A percentile compares a stretch with the other conserved stretches of the same genome.
Conservation (phyloP, 2,888 invertebrate species). For the Torymus texanus region DNA sequence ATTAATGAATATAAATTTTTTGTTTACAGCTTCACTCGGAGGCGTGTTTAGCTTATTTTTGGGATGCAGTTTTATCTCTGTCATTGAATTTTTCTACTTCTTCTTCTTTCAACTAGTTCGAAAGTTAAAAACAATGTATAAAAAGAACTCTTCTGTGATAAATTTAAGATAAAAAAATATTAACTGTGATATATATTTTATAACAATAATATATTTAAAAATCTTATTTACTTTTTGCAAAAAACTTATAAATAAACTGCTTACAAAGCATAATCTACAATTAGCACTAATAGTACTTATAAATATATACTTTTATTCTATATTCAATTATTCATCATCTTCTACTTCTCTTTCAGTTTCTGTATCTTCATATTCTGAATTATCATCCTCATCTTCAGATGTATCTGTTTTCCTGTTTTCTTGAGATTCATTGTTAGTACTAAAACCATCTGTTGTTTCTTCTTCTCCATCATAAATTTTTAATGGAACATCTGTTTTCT, state of each 20-base stretch:
- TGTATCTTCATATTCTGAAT: conserved; percentile 22
- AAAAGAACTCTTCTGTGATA: conserved; percentile 35
- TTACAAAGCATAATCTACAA: conserved; percentile 6
- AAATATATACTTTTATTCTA: conserved; percentile 14
- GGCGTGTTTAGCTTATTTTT: conserved; percentile 75
- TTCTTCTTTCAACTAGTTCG: conserved; percentile 59
- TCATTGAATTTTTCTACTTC: conserved; percentile 74
- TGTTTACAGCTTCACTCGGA: conserved; percentile 74
- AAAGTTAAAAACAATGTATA: conserved; percentile 53
- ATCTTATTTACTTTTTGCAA: conserved; percentile 28
- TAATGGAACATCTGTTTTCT: conserved; percentile 15
- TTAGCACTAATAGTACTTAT: conserved; percentile 11
- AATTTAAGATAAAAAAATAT: conserved; percentile 31
- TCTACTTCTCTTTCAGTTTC: conserved; percentile 13
- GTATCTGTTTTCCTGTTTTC: not conserved
- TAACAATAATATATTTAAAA: conserved; percentile 38
- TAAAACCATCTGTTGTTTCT: conserved; percentile 6
- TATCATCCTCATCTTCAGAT: conserved; percentile 11
- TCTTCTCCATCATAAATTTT: conserved; percentile 28
- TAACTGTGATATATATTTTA: conserved; percentile 41
- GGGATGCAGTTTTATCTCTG: conserved; percentile 75
- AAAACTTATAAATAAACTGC: conserved; percentile 19
- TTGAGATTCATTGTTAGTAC: not conserved
- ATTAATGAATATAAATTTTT: conserved; percentile 8
- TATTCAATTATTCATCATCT: not conserved